Evolutionary conservation across 2,113 vertebrate species (phyloP), one percentile per base, ranked within the genome.

Genomic region (Phylloscopus trochilus): DNA sequence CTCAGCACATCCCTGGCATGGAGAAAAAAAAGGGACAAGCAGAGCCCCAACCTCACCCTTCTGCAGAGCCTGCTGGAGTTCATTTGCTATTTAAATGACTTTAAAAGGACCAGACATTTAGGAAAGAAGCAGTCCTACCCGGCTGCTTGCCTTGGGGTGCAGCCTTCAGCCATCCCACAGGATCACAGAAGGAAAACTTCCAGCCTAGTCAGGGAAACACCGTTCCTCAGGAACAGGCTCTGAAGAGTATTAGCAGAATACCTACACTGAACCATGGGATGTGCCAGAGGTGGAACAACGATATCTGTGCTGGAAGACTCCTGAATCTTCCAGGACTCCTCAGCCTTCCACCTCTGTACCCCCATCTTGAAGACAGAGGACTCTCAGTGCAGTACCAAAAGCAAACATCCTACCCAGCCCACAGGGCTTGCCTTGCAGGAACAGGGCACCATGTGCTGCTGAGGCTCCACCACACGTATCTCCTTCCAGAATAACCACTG

Each of bases 1-100:
- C 97, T 98, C 95, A 30, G 93, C 95, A 96, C 59, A 92, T 81
- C 81, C 62, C 74, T 51, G 35, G 85, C 7, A 1, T 35, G 33
- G 52, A 56, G 82, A 90, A 91, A 46, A 53, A 26, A 24, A 37
- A n/a, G 0, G 58, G 93, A 76, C 89, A 49, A 69, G 83, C 53
- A 52, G 70, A 93, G 72, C 49, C 67, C 27, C 44, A 88, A 0
- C 15, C 41, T 79, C 86, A 68, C 23, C 44, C 33, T 66, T 69
- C 91, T 21, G 79, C 93, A 89, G 46, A 66, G 46, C 53, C 67
- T 35, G 44, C 27, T 77, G n/a, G 72, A 68, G 67, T 88, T 87
- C 46, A 72, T 85, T 69, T 76, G 53, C 41, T 88, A 58, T 92
- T 83, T 62, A 91, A 91, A 83, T 21, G 5, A 77, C 68, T 93